Evolutionary conservation across 2,888 invertebrate genomes (phyloP), one percentile per base, ranked within the genome.

Genomic region (Drosophila ezoana): DNA sequence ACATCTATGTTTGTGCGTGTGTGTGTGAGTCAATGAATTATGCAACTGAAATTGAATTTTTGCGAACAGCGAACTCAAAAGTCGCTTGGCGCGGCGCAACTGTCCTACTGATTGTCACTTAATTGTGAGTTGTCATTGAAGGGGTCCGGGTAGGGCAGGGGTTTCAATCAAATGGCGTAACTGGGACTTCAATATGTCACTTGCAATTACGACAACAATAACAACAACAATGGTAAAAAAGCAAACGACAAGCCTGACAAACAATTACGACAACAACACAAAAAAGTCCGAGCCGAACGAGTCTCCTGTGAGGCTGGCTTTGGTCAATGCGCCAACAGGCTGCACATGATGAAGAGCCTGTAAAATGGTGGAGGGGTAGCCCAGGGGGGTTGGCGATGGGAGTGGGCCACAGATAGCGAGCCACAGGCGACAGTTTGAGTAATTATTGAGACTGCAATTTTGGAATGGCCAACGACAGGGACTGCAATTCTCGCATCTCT

Each of bases 351-450:
- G 61, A 54, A 69, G 41, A 44, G 53, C n/a, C 49, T 20, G 23
- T 51, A 60, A 51, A 48, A 45, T 43, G 23, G 28, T 4, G 6
- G 23, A 14, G 38, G 38, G 38, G 10, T 9, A 14, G 57, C 11
- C 23, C 33, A 10, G 10, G n/a, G 41, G 13, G 43, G 14, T 1
- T 16, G 18, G 54, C 3, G n/a, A 37, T 1, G 32, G 48, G 10
- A 28, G 51, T 23, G 32, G 8, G 28, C 28, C 28, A 28, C 23
- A 45, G 58, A 69, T 57, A 67, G 74, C 59, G 68, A 67, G 77
- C 81, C 84, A 73, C 66, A 81, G 84, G 81, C 89, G 85, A 85
- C 89, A 87, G 74, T 89, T 85, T 85, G 89, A 85, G 85, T 85
- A 85, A 85, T 85, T 89, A 85, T 85, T 75, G 87, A 70, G 87